A percentile compares a stretch with the other conserved stretches of the same genome.
phyloP scores from a whole-genome alignment of 1,140 invertebrate species.

The Lasaia peninsularis region DNA sequence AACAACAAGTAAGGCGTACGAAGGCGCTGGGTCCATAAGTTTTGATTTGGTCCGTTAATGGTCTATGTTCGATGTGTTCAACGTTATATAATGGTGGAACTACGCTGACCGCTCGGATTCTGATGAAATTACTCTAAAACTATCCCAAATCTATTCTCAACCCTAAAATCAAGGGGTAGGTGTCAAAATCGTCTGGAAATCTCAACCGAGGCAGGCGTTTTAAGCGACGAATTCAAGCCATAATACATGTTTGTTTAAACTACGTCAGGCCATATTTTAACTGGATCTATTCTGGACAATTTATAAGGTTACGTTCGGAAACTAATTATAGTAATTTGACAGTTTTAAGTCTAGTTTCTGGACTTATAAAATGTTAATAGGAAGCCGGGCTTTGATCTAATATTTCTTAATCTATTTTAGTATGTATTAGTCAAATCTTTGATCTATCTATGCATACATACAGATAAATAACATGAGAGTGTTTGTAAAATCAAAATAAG shows the following conservation, averaged over 20 bases:
- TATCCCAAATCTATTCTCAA: not conserved
- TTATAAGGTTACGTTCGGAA: not conserved
- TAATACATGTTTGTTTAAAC: slow-evolving; percentile 4
- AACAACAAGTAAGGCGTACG: slow-evolving; percentile 23
- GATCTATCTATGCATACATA: too few relatives aligned
- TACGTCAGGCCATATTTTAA: slow-evolving; percentile 6
- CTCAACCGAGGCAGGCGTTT: not conserved
- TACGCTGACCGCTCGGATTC: slow-evolving; percentile 18
- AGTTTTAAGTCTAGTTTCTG: not conserved
- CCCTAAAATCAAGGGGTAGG: not conserved
- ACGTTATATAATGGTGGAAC: slow-evolving; percentile 28
- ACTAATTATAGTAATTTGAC: not conserved
- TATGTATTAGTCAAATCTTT: too few relatives aligned
- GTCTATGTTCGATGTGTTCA: slow-evolving; percentile 33
- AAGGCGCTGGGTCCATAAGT: slow-evolving; percentile 47
- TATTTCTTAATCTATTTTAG: too few relatives aligned
- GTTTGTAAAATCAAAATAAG: too few relatives aligned
- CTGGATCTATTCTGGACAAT: slow-evolving; percentile 10
- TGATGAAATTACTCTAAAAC: slow-evolving; percentile 19
- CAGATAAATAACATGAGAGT: too few relatives aligned
- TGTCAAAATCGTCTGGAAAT: not conserved
- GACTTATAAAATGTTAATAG: not conserved
- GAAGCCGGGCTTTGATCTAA: too few relatives aligned
- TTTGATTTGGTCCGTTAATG: slow-evolving; percentile 47
- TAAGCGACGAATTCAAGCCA: not conserved